phyloP scores from a whole-genome alignment of 2,113 vertebrate species.

The Octodon degus region DNA sequence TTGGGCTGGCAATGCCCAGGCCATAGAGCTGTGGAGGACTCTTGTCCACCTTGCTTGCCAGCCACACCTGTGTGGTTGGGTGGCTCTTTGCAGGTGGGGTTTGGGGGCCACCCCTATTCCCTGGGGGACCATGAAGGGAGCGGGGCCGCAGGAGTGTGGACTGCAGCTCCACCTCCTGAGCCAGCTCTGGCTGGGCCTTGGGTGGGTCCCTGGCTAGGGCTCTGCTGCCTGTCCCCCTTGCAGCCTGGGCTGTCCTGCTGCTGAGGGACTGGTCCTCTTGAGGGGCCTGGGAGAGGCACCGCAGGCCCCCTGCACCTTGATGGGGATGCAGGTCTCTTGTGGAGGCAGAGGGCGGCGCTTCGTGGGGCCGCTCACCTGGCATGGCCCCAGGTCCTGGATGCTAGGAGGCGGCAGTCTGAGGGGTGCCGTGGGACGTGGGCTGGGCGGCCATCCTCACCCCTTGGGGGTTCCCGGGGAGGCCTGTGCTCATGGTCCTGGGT shows the following conservation, averaged over 20 bases:
- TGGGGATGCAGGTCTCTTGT: constrained; percentile 93
- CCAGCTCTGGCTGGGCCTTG: constrained; percentile 92
- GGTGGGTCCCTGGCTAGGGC: constrained; percentile 89
- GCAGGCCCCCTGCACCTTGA: constrained; percentile 87
- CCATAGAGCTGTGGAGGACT: constrained; percentile 92
- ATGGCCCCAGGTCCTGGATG: constrained; percentile 81
- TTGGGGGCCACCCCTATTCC: constrained; percentile 87
- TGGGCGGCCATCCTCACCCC: constrained; percentile 46
- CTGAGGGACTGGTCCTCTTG: constrained; percentile 84
- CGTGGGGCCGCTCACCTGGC: constrained; percentile 85
- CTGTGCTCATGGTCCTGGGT: constrained; percentile 72
- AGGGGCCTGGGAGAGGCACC: constrained; percentile 88
- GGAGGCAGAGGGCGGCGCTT: constrained; percentile 86
- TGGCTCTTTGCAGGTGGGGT: constrained; percentile 89
- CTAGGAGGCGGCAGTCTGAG: neutral
- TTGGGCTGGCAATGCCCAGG: constrained; percentile 89
- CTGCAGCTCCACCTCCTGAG: constrained; percentile 92
- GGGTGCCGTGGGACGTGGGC: neutral
- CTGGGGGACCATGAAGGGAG: constrained; percentile 86
- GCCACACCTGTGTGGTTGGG: constrained; percentile 87
- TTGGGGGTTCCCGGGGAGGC: neutral
- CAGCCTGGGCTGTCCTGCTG: constrained; percentile 80
- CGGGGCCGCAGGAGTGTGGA: constrained; percentile 89
- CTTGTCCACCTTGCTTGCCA: constrained; percentile 88
- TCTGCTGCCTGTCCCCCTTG: constrained; percentile 79